A percentile compares a stretch with the other conserved stretches of the same genome.
phyloP scores from a whole-genome alignment of 2,113 vertebrate genomes.

The Elanus axillaris region DNA sequence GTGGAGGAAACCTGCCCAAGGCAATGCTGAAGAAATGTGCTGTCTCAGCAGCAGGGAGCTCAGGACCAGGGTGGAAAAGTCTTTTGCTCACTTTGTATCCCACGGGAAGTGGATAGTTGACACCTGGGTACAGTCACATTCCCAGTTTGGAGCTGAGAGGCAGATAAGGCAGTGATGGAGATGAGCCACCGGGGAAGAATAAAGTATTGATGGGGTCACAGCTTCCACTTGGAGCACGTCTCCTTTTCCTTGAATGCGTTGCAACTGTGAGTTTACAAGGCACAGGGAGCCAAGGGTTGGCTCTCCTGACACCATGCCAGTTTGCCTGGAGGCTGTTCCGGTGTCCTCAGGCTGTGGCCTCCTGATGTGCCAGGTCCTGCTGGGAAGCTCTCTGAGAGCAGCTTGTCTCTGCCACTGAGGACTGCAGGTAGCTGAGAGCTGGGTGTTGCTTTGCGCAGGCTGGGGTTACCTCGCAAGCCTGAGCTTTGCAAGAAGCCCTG shows the following conservation, averaged over 20 bases:
- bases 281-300: not conserved
- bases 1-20: not conserved
- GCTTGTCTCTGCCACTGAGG: not conserved
- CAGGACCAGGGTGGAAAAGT: not conserved
- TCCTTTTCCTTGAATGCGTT: not conserved
- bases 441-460: not conserved
- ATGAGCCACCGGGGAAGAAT: not conserved
- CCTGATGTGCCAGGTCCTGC: not conserved
- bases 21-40: not conserved
- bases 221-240: not conserved
- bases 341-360: not conserved
- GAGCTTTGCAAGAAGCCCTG: not conserved
- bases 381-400: not conserved
- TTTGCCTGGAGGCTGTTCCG: not conserved
- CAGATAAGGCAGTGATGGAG: not conserved
- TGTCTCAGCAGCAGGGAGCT: not conserved
- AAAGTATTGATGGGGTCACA: not conserved
- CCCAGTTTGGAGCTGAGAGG: not conserved
- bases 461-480: not conserved
- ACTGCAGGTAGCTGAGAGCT: not conserved
- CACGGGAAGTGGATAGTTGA: not conserved
- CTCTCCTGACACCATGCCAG: not conserved
- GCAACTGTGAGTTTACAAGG: not conserved
- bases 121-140: not conserved
- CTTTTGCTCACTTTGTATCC: not conserved